These are phyloP conservation scores for Acropora yongei DNA, from an alignment of 64 coral and sea anemone genomes.

Conservation along the genomic window DNA sequence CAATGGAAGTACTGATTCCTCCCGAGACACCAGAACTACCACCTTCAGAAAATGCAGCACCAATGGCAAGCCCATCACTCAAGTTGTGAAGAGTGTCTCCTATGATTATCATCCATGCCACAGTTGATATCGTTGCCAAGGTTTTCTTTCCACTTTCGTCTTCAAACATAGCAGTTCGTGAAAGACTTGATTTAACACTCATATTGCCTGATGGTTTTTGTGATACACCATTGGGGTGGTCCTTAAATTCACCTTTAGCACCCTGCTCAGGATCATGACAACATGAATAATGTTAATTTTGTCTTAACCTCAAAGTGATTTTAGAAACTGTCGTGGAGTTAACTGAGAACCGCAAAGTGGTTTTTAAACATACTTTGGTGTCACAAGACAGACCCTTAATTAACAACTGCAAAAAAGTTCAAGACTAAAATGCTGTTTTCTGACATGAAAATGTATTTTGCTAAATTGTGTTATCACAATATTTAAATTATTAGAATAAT, in stretches of 20 bases:
- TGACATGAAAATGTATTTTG: no score
- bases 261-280: not conserved
- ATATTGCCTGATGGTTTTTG: not conserved
- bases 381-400: no score
- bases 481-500: no score
- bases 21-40: slow-evolving; percentile 70
- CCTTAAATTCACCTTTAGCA: not conserved
- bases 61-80: slow-evolving; percentile 94
- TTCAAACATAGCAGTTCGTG: not conserved
- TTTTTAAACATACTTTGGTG: no score
- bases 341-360: not conserved
- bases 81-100: slow-evolving; percentile 96
- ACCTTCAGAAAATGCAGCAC: slow-evolving; percentile 84
- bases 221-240: not conserved
- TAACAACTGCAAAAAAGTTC: no score
- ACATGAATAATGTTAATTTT: not conserved
- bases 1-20: slow-evolving; percentile 94
- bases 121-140: slow-evolving; percentile 51
- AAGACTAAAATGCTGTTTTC: no score
- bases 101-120: slow-evolving; percentile 98
- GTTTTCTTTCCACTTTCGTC: slow-evolving; percentile 48
- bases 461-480: no score
- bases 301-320: not conserved
- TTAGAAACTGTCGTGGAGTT: not conserved
- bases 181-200: not conserved